Evolutionary conservation across 2,113 vertebrate species (phyloP), one percentile per base, ranked within the genome.

Genomic region (Anoura caudifer): DNA sequence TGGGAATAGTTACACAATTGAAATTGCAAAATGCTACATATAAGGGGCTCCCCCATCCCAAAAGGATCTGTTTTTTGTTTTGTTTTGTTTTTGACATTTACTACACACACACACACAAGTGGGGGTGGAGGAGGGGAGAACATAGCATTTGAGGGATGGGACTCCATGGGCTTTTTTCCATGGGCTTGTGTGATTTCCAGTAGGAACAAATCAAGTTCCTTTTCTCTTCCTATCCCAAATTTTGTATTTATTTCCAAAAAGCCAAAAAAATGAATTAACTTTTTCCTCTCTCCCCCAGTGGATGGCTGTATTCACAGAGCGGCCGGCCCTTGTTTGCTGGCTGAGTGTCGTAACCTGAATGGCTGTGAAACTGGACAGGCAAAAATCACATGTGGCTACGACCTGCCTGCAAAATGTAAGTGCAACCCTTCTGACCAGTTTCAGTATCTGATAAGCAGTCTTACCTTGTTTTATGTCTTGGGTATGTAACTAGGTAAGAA

Each of bases 241-340:
- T 88, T 85, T 61, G 33, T 6, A 45, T 86, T 95, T 84, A n/a
- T 85, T 93, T 90, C 43, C 72, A 36, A 70, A 93, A 94, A n/a
- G 16, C 31, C n/a, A 85, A 86, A 86, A 31, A 31, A 52, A 52
- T 7, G 38, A 41, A 7, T 4, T 94, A 72, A 95, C 17, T 95
- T 82, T 50, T 59, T 95, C n/a, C 94, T 97, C 79, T 95, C n/a
- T 96, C 86, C 98, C 97, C 65, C 63, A 99, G 99, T 99, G 97
- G 99, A 99, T 22, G 99, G 99, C 98, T 99, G 99, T 93, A 99
- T 99, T 98, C 99, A 99, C 98, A 99, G 99, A 98, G 99, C 99
- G 13, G 99, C 99, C 0, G 99, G 99, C 43, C 99, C 99, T 96
- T 99, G 99, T 97, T 98, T 99, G 28, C 98, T 99, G 7, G 99